phyloP scores from a whole-genome alignment of 1,140 invertebrate species.

The Apis florea region DNA sequence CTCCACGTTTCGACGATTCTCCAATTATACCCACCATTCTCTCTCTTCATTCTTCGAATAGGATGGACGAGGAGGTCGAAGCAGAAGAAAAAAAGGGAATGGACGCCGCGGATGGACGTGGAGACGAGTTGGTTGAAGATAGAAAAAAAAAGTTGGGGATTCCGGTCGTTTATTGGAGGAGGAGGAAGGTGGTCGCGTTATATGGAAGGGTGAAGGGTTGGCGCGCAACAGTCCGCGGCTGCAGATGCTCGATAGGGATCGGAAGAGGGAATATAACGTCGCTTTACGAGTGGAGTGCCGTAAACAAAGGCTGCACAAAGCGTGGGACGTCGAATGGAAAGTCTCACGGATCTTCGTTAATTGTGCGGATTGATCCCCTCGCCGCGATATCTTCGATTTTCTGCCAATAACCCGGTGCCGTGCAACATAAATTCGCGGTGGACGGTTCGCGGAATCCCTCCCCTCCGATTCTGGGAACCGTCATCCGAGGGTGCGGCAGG shows the following conservation, averaged over 20 bases:
- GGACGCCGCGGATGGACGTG: background rate
- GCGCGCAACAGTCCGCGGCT: slow-evolving; percentile 19
- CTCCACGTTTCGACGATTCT: background rate
- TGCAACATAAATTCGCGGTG: slow-evolving; percentile 41
- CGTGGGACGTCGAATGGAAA: slow-evolving; percentile 69
- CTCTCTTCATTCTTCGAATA: background rate
- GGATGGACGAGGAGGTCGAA: too few species aligned
- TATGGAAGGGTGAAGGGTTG: slow-evolving; percentile 18
- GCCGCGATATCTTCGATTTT: slow-evolving; percentile 60
- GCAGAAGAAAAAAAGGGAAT: background rate
- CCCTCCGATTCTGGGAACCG: background rate
- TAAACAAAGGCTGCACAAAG: slow-evolving; percentile 69
- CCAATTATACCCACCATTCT: background rate
- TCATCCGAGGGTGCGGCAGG: background rate
- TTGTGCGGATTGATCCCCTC: slow-evolving; percentile 68
- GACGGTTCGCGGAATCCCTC: slow-evolving; percentile 22
- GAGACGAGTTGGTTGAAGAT: background rate
- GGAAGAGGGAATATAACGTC: slow-evolving; percentile 67
- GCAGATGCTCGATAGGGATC: slow-evolving; percentile 67
- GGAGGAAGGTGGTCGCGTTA: background rate
- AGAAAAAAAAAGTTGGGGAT: background rate
- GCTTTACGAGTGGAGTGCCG: slow-evolving; percentile 52
- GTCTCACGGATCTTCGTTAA: slow-evolving; percentile 69
- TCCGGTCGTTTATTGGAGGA: slow-evolving; percentile 20
- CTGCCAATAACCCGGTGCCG: slow-evolving; percentile 44